A percentile compares a stretch with the other conserved stretches of the same genome.
phyloP scores from a whole-genome alignment of 2,113 vertebrate species.

The Trinectes maculatus region DNA sequence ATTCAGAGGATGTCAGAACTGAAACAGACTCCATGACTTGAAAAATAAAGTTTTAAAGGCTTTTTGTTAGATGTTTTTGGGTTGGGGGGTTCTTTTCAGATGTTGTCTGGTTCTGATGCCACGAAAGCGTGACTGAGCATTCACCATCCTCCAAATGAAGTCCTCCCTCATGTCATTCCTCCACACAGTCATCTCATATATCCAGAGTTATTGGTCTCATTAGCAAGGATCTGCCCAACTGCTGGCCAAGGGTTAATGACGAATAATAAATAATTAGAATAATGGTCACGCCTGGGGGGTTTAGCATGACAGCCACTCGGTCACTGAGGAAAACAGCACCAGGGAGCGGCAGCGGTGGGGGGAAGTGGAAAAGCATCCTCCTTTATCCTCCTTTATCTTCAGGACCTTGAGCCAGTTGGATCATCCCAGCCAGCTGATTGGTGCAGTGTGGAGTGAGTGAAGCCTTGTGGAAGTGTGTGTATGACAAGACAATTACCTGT shows the following conservation, averaged over 20 bases:
- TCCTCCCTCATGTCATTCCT: constrained; percentile 14
- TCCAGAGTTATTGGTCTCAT: constrained; percentile 62
- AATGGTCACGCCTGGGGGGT: constrained; percentile 58
- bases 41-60: too few species aligned
- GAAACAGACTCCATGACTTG: background rate
- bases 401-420: constrained; percentile 70
- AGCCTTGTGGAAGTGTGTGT: constrained; percentile 49
- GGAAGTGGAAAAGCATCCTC: constrained; percentile 49
- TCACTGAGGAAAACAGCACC: constrained; percentile 45
- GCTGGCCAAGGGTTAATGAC: constrained; percentile 69
- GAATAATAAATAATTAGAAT: constrained; percentile 69
- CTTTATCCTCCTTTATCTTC: constrained; percentile 64
- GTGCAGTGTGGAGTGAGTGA: constrained; percentile 30
- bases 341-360: constrained; percentile 34
- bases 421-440: constrained; percentile 70
- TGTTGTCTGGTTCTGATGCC: constrained; percentile 23
- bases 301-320: constrained; percentile 48
- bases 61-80: too few species aligned
- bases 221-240: constrained; percentile 40
- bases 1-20: constrained; percentile 8
- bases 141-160: constrained; percentile 21
- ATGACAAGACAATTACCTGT: constrained; percentile 52
- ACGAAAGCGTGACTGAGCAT: constrained; percentile 27
- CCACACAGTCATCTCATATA: constrained; percentile 57
- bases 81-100: too few species aligned